Percentiles rank a stretch among this genome's conserved stretches.
phyloP scores from a whole-genome alignment of 2,113 vertebrate genomes.

The Microtus oregoni region DNA sequence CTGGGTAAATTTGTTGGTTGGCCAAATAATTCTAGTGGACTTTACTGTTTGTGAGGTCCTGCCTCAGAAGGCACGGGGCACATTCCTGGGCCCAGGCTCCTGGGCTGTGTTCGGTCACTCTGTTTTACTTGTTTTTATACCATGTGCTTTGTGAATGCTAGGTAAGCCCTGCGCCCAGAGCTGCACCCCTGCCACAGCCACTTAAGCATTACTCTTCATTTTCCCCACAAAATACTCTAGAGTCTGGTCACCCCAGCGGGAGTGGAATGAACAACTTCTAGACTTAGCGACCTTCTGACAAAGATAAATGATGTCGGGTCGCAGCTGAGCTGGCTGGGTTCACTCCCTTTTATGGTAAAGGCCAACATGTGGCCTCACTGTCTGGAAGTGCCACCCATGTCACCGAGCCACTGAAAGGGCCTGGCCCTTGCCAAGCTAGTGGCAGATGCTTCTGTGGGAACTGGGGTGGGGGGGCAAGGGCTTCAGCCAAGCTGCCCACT shows the following conservation, averaged over 20 bases:
- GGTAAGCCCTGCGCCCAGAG: not conserved
- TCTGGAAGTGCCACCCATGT: not conserved
- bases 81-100: not conserved
- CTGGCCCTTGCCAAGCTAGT: not conserved
- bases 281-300: not conserved
- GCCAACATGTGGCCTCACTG: not conserved
- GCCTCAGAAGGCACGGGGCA: not conserved
- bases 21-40: not conserved
- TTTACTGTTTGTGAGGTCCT: not conserved
- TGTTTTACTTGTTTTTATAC: not conserved
- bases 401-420: not conserved
- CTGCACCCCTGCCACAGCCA: too few relatives aligned
- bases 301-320: not conserved
- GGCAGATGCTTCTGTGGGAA: slow-evolving; percentile 7
- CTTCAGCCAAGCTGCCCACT: not conserved
- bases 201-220: not conserved
- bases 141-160: not conserved
- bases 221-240: not conserved
- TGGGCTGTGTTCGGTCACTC: not conserved
- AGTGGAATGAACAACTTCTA: not conserved
- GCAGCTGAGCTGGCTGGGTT: not conserved
- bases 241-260: not conserved
- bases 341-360: not conserved
- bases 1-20: not conserved
- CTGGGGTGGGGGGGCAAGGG: too few relatives aligned